Evolutionary conservation across 1,140 invertebrate genomes (phyloP), one percentile per base, ranked within the genome.

Genomic region (Brachystomella parvula): DNA sequence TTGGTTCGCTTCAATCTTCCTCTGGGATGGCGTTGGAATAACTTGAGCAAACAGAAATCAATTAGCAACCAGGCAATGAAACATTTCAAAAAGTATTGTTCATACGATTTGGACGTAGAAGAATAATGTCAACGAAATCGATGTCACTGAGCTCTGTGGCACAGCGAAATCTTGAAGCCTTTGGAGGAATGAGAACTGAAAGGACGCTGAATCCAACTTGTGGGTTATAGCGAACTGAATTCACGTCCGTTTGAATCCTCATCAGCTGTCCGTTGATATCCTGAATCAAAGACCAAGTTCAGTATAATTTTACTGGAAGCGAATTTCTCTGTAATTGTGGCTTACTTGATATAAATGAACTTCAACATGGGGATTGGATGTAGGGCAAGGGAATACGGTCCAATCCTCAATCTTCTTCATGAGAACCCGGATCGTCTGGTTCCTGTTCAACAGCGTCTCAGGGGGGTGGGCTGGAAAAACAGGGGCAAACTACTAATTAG

Each of bases 141-240:
- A 31, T 58, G 19, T 47, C 44, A 28, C 59, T 66, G 9, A 67
- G 44, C 15, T 67, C 65, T 15, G 60, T 62, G 2, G 26, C 21
- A 32, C 65, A 67, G 19, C 6, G 26, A 32, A 57, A 67, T 19
- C 15, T 57, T 21, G 60, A 47, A 6, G 12, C 6, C 53, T 29
- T 21, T 21, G 28, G 6, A 9, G 6, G 6, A 21, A 29, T 57
- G 21, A 28, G 31, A 33, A 9, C 29, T 12, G 3, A 9, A 3
- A 26, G 6, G 53, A 70, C 63, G 3, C 30, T 62, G 47, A 70
- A 70, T 1, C 68, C 68, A 30, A 66, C 19, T 61, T 70, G 62
- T 24, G 68, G 64, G 24, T 70, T 64, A 56, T 63, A 70, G 0
- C 32, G 12, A 29, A 47, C 24, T 29, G 60, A 31, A 31, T 30